Evolutionary conservation across 2,113 vertebrate genomes (phyloP).

Genomic region (Microcebus jonahi): DNA sequence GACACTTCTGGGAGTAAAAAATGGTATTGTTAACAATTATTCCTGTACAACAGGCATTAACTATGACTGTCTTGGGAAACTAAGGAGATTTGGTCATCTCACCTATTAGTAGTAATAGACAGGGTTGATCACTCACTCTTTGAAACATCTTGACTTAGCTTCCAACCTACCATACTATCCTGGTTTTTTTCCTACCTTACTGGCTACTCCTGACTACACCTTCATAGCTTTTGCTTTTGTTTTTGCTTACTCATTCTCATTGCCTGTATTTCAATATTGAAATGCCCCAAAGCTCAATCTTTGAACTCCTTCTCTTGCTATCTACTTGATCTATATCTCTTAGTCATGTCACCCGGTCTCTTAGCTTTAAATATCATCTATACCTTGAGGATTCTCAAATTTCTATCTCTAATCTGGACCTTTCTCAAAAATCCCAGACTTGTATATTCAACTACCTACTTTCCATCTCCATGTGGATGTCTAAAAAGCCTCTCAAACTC

Average conservation of each 20-base stretch:
- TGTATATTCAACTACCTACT: background rate
- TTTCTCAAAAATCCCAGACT: background rate
- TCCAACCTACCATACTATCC: background rate
- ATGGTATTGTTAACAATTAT: background rate
- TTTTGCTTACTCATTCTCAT: background rate
- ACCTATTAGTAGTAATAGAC: background rate
- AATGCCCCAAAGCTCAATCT: background rate
- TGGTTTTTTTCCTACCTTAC: background rate
- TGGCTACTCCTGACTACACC: background rate
- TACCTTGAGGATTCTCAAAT: background rate
- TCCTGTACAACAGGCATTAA: background rate
- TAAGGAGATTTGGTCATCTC: background rate
- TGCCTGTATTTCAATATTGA: background rate
- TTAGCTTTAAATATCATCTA: background rate
- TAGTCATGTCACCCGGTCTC: background rate
- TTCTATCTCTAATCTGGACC: background rate
- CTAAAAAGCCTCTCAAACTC: background rate
- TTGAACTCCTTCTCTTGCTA: background rate
- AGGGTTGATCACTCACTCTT: background rate
- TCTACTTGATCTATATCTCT: background rate
- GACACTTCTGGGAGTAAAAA: background rate
- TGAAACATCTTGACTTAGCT: conserved; percentile 28
- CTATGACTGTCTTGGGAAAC: background rate
- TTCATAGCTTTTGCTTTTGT: background rate
- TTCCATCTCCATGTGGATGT: background rate